Evolutionary conservation across 2,888 invertebrate genomes (phyloP), one percentile per base, ranked within the genome.

Genomic region (Catocala fraxini): DNA sequence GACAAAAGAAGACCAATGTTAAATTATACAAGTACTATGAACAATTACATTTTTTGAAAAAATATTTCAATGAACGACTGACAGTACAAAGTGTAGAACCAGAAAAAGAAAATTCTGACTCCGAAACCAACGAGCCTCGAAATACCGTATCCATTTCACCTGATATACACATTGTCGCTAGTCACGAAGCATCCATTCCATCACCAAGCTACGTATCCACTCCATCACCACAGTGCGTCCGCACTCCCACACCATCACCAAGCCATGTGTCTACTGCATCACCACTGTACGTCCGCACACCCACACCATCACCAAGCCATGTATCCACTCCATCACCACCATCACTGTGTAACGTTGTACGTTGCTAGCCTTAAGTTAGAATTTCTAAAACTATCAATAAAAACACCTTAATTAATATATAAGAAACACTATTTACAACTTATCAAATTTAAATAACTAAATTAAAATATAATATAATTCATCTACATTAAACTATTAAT

Each of bases 11-110:
- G n/a, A n/a, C n/a, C n/a, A n/a, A n/a, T n/a, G n/a, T n/a, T n/a
- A n/a, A n/a, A n/a, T n/a, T n/a, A n/a, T n/a, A n/a, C n/a, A 65
- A 65, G 58, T 65, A 61, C 61, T 45, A 65, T 49, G 61, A 65
- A 61, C 52, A 55, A 65, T 58, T 61, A 58, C 39, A 52, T 65
- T 61, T 65, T 58, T 61, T 65, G 54, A 56, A 57, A 51, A 59
- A 57, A 57, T 63, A 63, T 56, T 59, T 59, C 53, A 66, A 54
- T 56, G 62, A 59, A 63, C 56, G 66, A 63, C 59, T 0, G 9
- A 39, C 0, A 66, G 53, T 53, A 59, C 49, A 63, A 62, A 66
- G 66, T 66, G 58, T 66, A 56, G 65, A 66, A 49, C 59, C 62
- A 59, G 35, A 39, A 39, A 61, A 65, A 63, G 49, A 15, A 15